These are phyloP conservation scores for Xiphydria camelus DNA, from an alignment of 2,888 invertebrate genomes.

Conservation along the genomic window DNA sequence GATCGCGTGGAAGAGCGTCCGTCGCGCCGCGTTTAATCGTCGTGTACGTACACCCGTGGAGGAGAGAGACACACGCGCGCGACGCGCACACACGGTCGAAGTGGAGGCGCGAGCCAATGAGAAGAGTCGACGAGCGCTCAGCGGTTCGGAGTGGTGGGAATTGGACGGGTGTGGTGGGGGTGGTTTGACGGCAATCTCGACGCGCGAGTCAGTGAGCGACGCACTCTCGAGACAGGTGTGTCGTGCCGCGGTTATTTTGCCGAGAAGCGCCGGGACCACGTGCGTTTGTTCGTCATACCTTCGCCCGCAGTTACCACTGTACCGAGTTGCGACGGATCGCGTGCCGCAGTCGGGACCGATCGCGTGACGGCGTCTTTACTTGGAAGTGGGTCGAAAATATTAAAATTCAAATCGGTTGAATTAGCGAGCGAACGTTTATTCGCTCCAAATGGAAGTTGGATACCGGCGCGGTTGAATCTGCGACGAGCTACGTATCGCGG, in stretches of 20 bases:
- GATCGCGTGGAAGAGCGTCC: too few species aligned
- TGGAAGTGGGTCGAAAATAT: too few species aligned
- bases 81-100: too few species aligned
- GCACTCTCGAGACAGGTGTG: constrained; percentile 39
- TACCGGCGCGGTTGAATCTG: too few species aligned
- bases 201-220: constrained; percentile 42
- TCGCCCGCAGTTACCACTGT: neutral
- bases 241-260: constrained; percentile 22
- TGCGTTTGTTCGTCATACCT: constrained; percentile 21
- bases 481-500: too few species aligned
- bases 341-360: neutral
- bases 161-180: constrained; percentile 1
- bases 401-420: too few species aligned
- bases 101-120: neutral
- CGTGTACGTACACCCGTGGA: constrained; percentile 2
- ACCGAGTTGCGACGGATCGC: neutral
- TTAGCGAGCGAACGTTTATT: too few species aligned
- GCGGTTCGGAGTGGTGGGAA: constrained; percentile 8
- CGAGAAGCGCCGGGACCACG: constrained; percentile 30
- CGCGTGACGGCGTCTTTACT: neutral
- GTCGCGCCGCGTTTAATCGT: neutral
- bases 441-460: too few species aligned
- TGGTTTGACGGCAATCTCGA: neutral
- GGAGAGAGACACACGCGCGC: constrained; percentile 7
- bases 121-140: neutral